Conservation (phyloP, 2,113 vertebrate genomes). For the Cyprinodon brontotheroides region DNA sequence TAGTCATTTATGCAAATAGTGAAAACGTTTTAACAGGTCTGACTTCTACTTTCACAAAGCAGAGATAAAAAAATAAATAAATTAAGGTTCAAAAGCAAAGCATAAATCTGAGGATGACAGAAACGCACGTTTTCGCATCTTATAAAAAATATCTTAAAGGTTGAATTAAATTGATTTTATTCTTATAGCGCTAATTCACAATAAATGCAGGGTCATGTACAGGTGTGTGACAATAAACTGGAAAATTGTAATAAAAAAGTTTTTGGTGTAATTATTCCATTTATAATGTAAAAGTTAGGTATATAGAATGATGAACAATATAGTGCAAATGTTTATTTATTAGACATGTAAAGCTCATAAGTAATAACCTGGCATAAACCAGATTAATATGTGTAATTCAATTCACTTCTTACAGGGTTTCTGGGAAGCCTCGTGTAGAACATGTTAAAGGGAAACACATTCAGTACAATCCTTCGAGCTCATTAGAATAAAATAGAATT, state of each 20-base stretch:
- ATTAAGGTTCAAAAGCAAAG: background rate
- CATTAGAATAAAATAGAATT: no score
- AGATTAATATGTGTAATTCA: no score
- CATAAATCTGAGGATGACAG: background rate
- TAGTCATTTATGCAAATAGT: conserved; percentile 45
- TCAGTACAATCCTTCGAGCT: no score
- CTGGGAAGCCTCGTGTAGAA: no score
- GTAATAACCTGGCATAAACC: no score
- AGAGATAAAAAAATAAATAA: background rate
- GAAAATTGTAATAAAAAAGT: background rate
- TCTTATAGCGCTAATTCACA: background rate
- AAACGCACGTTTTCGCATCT: background rate
- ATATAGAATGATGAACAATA: no score
- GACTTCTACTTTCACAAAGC: conserved; percentile 7
- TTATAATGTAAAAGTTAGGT: background rate
- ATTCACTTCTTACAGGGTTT: no score
- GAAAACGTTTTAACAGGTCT: conserved; percentile 26
- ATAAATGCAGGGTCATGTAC: background rate
- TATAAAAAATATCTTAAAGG: no score
- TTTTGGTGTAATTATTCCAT: no score
- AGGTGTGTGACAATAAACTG: background rate
- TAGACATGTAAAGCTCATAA: no score
- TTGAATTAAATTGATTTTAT: background rate
- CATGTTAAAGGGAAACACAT: no score
- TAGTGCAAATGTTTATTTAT: no score